Conservation (phyloP, 2,113 vertebrate species). For the zebrafish (Danio rerio) region GRCz12tu NC_133199.1:37521001-37521500, state of each 20-base stretch:
- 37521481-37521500: slow-evolving; percentile 60
- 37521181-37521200: background rate
- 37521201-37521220: background rate
- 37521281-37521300: background rate
- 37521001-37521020: background rate
- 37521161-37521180: background rate
- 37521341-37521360: background rate
- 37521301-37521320: background rate
- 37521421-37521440: slow-evolving; percentile 57
- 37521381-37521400: slow-evolving; percentile 21
- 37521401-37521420: slow-evolving; percentile 40
- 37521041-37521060: background rate
- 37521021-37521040: background rate
- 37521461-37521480: slow-evolving; percentile 60
- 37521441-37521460: slow-evolving; percentile 53
- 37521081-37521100: background rate
- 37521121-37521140: background rate
- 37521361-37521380: background rate
- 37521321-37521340: background rate
- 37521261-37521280: background rate
- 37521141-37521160: background rate
- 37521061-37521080: background rate
- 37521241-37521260: background rate
- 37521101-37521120: no score
- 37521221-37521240: slow-evolving; percentile 1